Evolutionary conservation across 1,140 invertebrate genomes (phyloP).

Genomic region (Bursaphelenchus mucronatus): DNA sequence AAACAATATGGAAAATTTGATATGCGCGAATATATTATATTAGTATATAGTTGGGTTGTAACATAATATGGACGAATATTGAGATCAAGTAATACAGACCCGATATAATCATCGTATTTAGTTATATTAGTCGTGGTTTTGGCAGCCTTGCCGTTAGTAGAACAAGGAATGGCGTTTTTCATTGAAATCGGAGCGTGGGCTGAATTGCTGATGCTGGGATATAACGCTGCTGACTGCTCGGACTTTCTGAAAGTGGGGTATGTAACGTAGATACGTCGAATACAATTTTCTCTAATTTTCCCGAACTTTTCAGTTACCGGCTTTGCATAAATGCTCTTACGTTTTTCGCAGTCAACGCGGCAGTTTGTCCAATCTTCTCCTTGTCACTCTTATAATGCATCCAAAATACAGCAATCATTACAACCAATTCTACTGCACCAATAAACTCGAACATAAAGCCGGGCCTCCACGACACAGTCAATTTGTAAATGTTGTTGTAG

Average conservation of each 20-base stretch:
- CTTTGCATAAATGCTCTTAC: too few species aligned
- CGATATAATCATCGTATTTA: too few species aligned
- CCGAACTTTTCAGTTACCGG: too few species aligned
- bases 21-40: too few species aligned
- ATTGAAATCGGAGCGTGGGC: background rate
- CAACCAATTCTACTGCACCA: constrained; percentile 27
- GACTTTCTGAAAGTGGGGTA: background rate
- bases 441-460: constrained; percentile 50
- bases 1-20: too few species aligned
- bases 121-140: too few species aligned
- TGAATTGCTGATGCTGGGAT: background rate
- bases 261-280: too few species aligned
- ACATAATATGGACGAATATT: too few species aligned
- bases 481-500: constrained; percentile 41
- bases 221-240: constrained; percentile 10
- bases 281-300: too few species aligned
- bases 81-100: too few species aligned
- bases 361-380: constrained; percentile 26
- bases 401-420: constrained; percentile 39
- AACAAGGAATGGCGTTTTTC: background rate
- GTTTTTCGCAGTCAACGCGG: constrained; percentile 6
- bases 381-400: constrained; percentile 29
- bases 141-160: too few species aligned
- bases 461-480: constrained; percentile 42
- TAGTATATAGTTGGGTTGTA: too few species aligned